Evolutionary conservation across 2,797 vertebrate genomes (phyloP), one percentile per base, ranked within the genome.

Genomic region (Enteromius viviparus): DNA sequence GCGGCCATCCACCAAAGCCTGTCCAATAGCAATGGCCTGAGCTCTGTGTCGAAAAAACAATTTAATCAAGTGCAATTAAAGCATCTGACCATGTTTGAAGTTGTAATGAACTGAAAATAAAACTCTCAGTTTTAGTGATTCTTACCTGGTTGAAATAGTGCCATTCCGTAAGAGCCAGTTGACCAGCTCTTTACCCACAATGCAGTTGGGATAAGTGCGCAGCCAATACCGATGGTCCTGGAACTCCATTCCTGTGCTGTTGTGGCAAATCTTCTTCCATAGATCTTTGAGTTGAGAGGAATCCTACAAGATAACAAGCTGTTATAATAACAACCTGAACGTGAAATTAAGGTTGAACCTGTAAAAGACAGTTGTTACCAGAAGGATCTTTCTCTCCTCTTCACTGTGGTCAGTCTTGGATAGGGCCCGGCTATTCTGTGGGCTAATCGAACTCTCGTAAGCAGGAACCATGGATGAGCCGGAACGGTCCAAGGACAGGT

Each of bases 201-300:
- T 97, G 91, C 98, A 99, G 93, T 98, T 99, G 45, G 98, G 98
- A 91, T 99, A 97, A 0, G 98, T 99, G 78, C 98, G 95, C 80
- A 99, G 92, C 98, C 98, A 99, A 85, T 99, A 99, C 29, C 98
- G 94, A 90, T 99, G 98, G 92, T 99, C 98, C 91, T 99, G 98
- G 89, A 99, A 99, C 91, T 99, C 98, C 97, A 99, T 99, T 49
- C 98, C 98, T 0, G 96, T 99, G 86, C 89, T 99, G 89, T 96
- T 97, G 92, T 99, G 96, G 90, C 98, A 99, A 85, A 99, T 98
- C 90, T 98, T 99, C 91, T 98, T 99, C 98, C 98, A 99, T 45
- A 99, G 87, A 82, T 99, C 98, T 90, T 98, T 99, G 64, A 99
- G 92, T 87, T 99, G 98, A 40, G 96, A 98, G 0, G 97, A 99